Evolutionary conservation across 2,113 vertebrate genomes (phyloP).

Genomic region (Pluvialis apricaria): DNA sequence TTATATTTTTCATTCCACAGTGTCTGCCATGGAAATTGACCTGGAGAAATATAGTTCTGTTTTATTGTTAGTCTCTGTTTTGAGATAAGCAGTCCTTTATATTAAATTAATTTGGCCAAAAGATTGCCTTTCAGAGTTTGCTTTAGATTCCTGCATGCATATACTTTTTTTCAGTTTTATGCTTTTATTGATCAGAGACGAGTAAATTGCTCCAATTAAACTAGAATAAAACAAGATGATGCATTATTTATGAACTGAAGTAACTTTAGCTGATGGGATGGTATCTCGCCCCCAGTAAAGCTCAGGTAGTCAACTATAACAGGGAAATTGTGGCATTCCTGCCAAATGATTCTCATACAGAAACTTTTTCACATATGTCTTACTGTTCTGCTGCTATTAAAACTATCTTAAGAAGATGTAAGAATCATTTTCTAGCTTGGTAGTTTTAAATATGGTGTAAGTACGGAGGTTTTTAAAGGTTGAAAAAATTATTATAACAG

Average conservation of each 20-base stretch:
- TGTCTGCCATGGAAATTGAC: neutral
- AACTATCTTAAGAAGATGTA: neutral
- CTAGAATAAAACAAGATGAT: neutral
- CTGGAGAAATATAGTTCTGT: neutral
- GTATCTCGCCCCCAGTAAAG: neutral
- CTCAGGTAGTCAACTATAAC: neutral
- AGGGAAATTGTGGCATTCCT: neutral
- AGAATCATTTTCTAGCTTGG: neutral
- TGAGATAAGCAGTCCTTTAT: neutral
- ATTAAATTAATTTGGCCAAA: neutral
- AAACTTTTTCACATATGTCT: neutral
- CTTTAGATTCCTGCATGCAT: neutral
- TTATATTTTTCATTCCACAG: neutral
- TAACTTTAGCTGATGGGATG: neutral
- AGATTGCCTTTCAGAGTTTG: neutral
- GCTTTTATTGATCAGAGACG: slow-evolving; percentile 43
- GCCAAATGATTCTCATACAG: neutral
- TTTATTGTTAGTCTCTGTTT: neutral
- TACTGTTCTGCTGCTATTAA: neutral
- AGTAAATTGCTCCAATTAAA: slow-evolving; percentile 36
- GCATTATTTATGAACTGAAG: neutral
- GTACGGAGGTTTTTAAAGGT: neutral
- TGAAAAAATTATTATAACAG: neutral
- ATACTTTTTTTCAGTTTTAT: neutral
- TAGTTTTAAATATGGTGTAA: neutral